Conservation (phyloP, 2,113 vertebrate species). For the Uropsilus gracilis region DNA sequence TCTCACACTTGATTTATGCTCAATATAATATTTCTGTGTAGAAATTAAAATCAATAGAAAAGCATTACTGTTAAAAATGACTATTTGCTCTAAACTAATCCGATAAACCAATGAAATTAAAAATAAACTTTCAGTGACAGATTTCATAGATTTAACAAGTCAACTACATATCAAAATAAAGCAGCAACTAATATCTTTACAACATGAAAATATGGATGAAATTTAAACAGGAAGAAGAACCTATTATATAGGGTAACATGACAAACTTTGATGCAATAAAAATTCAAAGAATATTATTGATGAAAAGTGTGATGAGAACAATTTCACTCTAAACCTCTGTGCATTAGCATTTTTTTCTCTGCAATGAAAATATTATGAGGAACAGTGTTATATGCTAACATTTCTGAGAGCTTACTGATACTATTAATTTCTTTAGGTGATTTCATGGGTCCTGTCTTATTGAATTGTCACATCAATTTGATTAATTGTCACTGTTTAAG, state of each 20-base stretch:
- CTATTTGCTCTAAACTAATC: background rate
- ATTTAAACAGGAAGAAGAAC: background rate
- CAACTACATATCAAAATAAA: background rate
- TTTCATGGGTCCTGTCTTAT: background rate
- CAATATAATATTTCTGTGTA: background rate
- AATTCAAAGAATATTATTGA: background rate
- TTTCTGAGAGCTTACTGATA: background rate
- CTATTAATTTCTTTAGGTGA: background rate
- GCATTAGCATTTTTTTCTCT: background rate
- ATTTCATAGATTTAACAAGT: background rate
- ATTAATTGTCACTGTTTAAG: background rate
- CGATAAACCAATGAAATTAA: background rate
- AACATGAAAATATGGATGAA: background rate
- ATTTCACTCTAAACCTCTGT: background rate
- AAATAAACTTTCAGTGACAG: background rate
- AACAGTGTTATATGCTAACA: background rate
- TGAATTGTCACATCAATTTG: background rate
- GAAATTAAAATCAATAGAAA: conserved; percentile 9
- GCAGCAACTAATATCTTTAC: background rate
- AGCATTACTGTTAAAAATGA: background rate
- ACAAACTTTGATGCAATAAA: background rate
- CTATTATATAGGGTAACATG: background rate
- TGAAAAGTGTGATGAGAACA: background rate
- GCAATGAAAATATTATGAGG: background rate
- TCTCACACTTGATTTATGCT: background rate